Evolutionary conservation across 2,888 invertebrate species (phyloP), one percentile per base, ranked within the genome.

Genomic region (Cryptops parisi): DNA sequence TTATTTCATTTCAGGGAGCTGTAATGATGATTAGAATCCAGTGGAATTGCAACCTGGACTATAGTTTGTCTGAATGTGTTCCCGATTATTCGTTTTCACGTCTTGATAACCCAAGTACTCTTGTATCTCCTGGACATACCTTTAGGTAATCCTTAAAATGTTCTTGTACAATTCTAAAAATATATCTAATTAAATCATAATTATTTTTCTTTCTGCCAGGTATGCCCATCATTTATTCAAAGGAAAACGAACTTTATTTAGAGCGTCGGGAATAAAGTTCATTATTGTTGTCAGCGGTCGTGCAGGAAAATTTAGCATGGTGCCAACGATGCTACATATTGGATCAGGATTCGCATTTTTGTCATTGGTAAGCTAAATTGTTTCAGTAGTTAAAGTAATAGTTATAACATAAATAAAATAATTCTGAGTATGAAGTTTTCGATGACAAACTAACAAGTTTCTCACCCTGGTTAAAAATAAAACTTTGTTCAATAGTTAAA

Each of bases 21-120:
- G 40, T 40, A 9, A 40, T 40, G 40, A 21, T 17, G 21, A 5
- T 40, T 3, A 40, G 17, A 17, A 40, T 40, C 17, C 57, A 65
- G 54, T 73, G 73, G 74, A 63, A 70, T 50, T 74, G 74, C 62
- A 67, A 74, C 59, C 61, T 74, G 24, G 74, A 74, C 59, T 63
- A 62, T 54, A 62, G 63, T 53, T 62, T 62, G 51, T 60, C 63
- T 21, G 61, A 66, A 15, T 74, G 74, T 59, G 58, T 63, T 41
- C 74, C 74, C 1, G 59, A 61, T 43, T 74, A 73, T 59, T 62
- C 62, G 1, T 74, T 74, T 60, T 60, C 64, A 26, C 58, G 73
- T 48, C 62, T 73, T 25, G 74, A 74, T 58, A 66, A 67, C 51
- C 60, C 62, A 2, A 57, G 66, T 26, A 67, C 66, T 26, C 60